Conservation (phyloP, 2,888 invertebrate genomes). For the Cremastobaeus sp. region DNA sequence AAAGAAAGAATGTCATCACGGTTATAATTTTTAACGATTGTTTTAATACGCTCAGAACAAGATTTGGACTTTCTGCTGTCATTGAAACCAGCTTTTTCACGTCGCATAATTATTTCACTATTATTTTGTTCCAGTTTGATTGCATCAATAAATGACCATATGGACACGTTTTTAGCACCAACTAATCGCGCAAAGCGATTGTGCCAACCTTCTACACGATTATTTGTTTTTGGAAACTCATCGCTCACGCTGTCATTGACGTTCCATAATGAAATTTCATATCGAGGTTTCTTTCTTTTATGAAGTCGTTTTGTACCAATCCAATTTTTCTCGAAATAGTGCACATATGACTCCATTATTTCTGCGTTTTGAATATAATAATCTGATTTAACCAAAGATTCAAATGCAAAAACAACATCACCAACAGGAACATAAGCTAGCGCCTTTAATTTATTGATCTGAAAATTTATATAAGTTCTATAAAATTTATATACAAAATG, state of each 20-base stretch:
- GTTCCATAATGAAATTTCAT: neutral
- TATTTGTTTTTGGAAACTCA: neutral
- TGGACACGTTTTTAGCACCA: neutral
- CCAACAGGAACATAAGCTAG: no score
- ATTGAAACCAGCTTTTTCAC: neutral
- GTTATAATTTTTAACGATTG: no score
- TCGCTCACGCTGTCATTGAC: neutral
- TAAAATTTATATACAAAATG: no score
- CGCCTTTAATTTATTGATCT: no score
- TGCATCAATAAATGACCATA: neutral
- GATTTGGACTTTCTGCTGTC: no score
- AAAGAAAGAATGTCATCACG: no score
- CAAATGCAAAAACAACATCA: no score
- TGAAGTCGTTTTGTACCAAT: neutral
- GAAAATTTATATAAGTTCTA: no score
- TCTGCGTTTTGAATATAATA: no score
- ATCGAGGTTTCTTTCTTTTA: neutral
- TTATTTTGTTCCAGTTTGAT: neutral
- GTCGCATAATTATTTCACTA: neutral
- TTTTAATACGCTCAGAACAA: no score
- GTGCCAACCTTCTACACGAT: neutral
- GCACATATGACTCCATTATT: no score
- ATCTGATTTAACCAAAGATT: no score
- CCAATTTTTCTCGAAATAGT: neutral
- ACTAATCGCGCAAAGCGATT: neutral